phyloP scores from a whole-genome alignment of 2,113 vertebrate genomes.

The Edolisoma coerulescens region DNA sequence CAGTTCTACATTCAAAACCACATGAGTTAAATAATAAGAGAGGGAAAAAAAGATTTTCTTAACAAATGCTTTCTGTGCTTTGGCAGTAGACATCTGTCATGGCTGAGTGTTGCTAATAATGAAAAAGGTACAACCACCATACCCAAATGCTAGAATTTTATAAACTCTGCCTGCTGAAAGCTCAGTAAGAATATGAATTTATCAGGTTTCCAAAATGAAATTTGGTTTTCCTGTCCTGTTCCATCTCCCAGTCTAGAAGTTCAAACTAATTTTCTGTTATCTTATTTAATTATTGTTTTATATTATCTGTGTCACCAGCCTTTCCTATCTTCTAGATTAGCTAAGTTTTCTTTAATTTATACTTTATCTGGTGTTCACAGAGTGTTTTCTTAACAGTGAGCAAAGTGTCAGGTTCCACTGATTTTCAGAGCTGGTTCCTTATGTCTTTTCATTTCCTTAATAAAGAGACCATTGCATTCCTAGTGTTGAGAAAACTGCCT shows the following conservation, averaged over 20 bases:
- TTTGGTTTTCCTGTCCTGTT: neutral
- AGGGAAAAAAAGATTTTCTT: neutral
- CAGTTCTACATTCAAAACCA: neutral
- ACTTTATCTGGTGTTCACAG: neutral
- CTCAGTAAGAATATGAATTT: neutral
- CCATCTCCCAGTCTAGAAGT: rapidly evolving
- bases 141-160: neutral
- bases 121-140: neutral
- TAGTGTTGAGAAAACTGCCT: neutral
- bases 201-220: neutral
- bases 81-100: neutral
- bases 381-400: neutral
- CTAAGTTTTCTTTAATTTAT: neutral
- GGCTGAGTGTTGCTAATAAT: neutral
- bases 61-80: neutral
- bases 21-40: neutral
- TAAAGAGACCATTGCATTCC: neutral
- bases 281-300: neutral
- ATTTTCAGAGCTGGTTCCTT: neutral
- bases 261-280: neutral
- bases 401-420: neutral
- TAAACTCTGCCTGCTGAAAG: neutral
- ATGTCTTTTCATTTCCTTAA: neutral
- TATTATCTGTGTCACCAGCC: neutral
- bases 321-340: neutral